A percentile compares a stretch with the other conserved stretches of the same genome.
These are phyloP conservation scores for Lamellibrachia columna DNA, from an alignment of 2,888 invertebrate species.

Conservation along the genomic window DNA sequence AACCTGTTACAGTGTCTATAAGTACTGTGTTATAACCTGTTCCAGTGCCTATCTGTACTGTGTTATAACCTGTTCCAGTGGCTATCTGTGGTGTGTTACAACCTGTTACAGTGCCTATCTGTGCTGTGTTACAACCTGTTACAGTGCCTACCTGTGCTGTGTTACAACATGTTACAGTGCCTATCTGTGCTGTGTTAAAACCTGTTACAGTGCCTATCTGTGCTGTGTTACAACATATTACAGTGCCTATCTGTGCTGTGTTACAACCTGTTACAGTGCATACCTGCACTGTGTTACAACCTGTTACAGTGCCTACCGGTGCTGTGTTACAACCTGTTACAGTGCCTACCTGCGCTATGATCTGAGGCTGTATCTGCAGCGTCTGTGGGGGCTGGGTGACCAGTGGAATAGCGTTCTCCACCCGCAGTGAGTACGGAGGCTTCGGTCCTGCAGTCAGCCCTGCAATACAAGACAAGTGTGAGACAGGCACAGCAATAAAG, in stretches of 20 bases:
- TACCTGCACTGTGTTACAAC: slow-evolving; percentile 36
- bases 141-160: slow-evolving; percentile 34
- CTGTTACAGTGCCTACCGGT: slow-evolving; percentile 26
- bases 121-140: background rate
- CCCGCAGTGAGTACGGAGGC: slow-evolving; percentile 66
- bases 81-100: too few relatives aligned
- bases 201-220: too few relatives aligned
- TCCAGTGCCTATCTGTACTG: too few relatives aligned
- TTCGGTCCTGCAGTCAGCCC: slow-evolving; percentile 74
- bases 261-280: slow-evolving; percentile 20
- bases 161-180: background rate
- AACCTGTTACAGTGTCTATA: too few relatives aligned
- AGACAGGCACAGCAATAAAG: too few relatives aligned
- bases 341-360: slow-evolving; percentile 39
- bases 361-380: slow-evolving; percentile 81
- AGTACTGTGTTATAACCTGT: too few relatives aligned
- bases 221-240: background rate
- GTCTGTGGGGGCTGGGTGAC: slow-evolving; percentile 74
- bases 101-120: background rate
- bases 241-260: background rate
- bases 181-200: too few relatives aligned
- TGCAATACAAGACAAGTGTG: background rate
- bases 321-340: slow-evolving; percentile 34
- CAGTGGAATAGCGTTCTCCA: slow-evolving; percentile 65
- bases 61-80: too few relatives aligned